Evolutionary conservation across 2,888 invertebrate genomes (phyloP).

Genomic region (Chrysolina haemoptera): DNA sequence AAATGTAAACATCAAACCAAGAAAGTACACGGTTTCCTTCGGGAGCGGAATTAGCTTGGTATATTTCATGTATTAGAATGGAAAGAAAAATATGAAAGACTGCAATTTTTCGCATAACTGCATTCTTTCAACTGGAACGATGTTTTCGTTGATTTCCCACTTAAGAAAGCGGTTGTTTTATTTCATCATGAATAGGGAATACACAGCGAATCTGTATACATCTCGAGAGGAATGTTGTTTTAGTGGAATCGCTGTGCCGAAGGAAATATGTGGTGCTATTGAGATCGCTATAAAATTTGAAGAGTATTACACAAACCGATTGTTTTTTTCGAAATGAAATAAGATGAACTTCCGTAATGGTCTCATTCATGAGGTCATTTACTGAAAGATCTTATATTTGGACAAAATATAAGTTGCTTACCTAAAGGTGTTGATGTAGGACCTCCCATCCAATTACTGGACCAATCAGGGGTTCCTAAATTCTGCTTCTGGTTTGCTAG

Average conservation of each 20-base stretch:
- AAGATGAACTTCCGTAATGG: too few species aligned
- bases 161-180: background rate
- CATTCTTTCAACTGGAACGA: background rate
- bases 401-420: conserved; percentile 42
- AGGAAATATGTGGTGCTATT: too few species aligned
- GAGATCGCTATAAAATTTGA: background rate
- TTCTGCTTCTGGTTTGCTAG: conserved; percentile 88
- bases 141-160: background rate
- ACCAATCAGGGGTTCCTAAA: conserved; percentile 79
- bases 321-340: too few species aligned
- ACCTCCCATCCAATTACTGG: conserved; percentile 82
- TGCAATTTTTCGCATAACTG: conserved; percentile 9
- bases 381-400: too few species aligned
- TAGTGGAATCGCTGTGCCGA: too few species aligned
- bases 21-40: background rate
- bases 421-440: conserved; percentile 61
- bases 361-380: too few species aligned
- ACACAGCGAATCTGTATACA: too few species aligned
- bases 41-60: background rate
- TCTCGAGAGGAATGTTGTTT: too few species aligned
- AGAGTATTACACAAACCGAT: background rate
- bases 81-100: background rate
- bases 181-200: background rate
- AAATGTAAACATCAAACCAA: background rate
- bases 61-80: background rate